These are phyloP conservation scores for Frankliniella fusca DNA, from an alignment of 2,888 invertebrate genomes.

Conservation along the genomic window DNA sequence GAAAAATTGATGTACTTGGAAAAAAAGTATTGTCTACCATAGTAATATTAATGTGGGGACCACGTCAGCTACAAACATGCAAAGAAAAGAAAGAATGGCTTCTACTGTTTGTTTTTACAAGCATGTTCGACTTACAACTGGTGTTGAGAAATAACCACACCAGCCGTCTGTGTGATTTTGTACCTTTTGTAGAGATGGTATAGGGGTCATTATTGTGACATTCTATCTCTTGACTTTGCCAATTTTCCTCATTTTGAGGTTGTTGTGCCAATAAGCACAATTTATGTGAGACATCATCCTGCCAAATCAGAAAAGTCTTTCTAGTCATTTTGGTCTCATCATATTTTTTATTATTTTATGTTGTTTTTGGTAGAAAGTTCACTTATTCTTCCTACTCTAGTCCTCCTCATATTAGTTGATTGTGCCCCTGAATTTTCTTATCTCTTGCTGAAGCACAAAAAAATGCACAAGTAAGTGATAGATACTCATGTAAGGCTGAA, in stretches of 20 bases:
- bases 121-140: too few species aligned
- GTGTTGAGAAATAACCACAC: too few species aligned
- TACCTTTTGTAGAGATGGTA: not conserved
- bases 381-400: not conserved
- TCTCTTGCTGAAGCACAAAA: not conserved
- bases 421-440: not conserved
- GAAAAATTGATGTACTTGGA: not conserved
- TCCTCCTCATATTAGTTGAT: not conserved
- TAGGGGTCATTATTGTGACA: not conserved
- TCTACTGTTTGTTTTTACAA: not conserved
- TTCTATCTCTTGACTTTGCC: not conserved
- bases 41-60: not conserved
- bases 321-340: not conserved
- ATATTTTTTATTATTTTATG: slow-evolving; percentile 16
- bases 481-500: not conserved
- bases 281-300: not conserved
- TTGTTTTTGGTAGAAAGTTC: not conserved
- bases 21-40: not conserved
- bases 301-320: slow-evolving; percentile 2
- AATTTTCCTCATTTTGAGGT: not conserved
- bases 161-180: not conserved
- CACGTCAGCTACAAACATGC: not conserved
- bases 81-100: not conserved
- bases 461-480: not conserved
- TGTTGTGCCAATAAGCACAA: not conserved